Percentiles rank a stretch among this genome's conserved stretches.
Conservation (phyloP, 2,797 vertebrate species). For the Halcyon leucocephala region DNA sequence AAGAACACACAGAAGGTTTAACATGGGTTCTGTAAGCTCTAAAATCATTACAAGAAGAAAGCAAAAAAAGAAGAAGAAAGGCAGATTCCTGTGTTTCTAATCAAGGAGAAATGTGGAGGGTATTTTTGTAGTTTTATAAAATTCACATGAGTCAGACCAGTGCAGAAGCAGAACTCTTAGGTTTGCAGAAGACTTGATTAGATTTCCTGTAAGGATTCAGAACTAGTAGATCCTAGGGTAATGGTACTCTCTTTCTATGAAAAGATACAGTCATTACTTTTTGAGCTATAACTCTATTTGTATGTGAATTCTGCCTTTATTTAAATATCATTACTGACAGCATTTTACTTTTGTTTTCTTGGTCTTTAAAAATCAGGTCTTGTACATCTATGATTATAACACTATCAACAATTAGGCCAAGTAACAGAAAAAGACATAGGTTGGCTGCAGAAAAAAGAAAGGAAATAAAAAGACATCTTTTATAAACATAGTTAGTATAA, state of each 20-base stretch:
- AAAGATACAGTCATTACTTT: not conserved
- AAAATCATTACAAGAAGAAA: not conserved
- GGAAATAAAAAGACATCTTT: not conserved
- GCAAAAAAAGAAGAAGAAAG: not conserved
- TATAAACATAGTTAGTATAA: not conserved
- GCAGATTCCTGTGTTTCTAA: not conserved
- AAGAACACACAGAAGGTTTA: not conserved
- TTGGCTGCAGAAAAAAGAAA: not conserved
- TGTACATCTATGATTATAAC: not conserved
- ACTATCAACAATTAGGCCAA: not conserved
- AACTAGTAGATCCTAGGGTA: not conserved
- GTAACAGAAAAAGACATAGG: not conserved
- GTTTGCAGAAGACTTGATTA: not conserved
- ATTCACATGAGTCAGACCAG: accelerated
- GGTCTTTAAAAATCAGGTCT: not conserved
- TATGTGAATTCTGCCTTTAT: accelerated
- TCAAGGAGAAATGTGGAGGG: not conserved
- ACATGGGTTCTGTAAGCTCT: not conserved
- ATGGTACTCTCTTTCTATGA: not conserved
- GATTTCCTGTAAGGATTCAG: not conserved
- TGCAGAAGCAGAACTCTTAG: not conserved
- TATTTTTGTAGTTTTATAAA: not conserved
- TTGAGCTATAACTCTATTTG: not conserved
- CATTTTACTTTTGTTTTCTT: not conserved
- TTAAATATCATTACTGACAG: not conserved